Percentiles rank a stretch among this genome's conserved stretches.
Conservation (phyloP, 2,797 vertebrate species). For the Lithobates sylvaticus region DNA sequence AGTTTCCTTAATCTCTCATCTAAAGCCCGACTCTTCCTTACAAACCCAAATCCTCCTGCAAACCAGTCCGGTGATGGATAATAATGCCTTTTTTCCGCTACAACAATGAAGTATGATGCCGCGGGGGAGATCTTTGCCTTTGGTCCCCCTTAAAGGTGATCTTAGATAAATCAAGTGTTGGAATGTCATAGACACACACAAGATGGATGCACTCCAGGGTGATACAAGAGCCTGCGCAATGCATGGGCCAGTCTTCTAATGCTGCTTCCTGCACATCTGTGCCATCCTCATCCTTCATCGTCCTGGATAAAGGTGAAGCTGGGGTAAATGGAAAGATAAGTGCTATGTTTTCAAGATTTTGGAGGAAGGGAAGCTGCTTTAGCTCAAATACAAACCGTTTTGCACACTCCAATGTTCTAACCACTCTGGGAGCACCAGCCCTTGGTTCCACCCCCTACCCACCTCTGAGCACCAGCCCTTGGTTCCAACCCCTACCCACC, state of each 20-base stretch:
- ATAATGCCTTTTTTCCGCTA: background rate
- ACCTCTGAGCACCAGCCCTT: too few relatives aligned
- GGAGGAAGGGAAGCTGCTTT: background rate
- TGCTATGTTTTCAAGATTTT: constrained; percentile 10
- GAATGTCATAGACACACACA: background rate
- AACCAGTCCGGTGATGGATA: background rate
- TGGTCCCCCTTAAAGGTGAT: background rate
- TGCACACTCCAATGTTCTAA: too few relatives aligned
- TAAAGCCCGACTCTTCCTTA: background rate
- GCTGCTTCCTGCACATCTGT: constrained; percentile 33
- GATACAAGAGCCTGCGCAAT: background rate
- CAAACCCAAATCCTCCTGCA: background rate
- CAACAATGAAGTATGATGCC: background rate
- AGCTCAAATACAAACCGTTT: too few relatives aligned
- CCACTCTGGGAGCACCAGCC: background rate
- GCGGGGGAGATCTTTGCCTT: background rate
- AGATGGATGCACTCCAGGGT: constrained; percentile 5
- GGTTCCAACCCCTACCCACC: too few relatives aligned
- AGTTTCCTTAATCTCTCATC: background rate
- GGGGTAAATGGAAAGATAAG: constrained; percentile 6
- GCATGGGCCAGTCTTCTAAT: background rate
- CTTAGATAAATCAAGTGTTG: constrained; percentile 22
- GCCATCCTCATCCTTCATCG: constrained; percentile 28
- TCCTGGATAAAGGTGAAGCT: constrained; percentile 8
- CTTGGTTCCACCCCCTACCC: too few relatives aligned